A percentile compares a stretch with the other conserved stretches of the same genome.
These are phyloP conservation scores for Trissolcus brochymenae DNA, from an alignment of 2,888 invertebrate species.

Conservation along the genomic window DNA sequence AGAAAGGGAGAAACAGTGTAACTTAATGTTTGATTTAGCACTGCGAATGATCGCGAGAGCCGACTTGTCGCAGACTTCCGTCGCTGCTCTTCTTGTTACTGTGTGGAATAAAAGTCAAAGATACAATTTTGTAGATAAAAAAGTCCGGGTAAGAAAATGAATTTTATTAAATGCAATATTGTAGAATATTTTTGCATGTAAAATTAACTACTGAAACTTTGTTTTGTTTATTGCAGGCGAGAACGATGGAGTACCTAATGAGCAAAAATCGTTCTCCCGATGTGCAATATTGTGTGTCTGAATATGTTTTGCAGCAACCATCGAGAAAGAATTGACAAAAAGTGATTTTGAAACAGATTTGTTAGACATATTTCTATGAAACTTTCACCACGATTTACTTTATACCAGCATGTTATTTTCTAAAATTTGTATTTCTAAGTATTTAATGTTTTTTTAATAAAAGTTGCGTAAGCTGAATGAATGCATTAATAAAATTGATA, in stretches of 20 bases:
- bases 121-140: conserved; percentile 79
- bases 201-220: background rate
- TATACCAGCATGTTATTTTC: no score
- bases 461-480: background rate
- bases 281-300: conserved; percentile 64
- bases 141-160: conserved; percentile 73
- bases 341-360: no score
- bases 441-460: background rate
- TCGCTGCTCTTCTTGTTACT: conserved; percentile 85
- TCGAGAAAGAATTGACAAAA: no score
- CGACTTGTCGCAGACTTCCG: conserved; percentile 79
- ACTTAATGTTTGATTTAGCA: conserved; percentile 86
- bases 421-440: conserved; percentile 5
- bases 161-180: conserved; percentile 9
- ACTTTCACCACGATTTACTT: no score
- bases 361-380: no score
- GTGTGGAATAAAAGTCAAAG: conserved; percentile 89
- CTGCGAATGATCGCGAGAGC: conserved; percentile 82
- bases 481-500: background rate
- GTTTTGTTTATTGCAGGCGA: conserved; percentile 62
- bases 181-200: background rate
- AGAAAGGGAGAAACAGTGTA: conserved; percentile 83
- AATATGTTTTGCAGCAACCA: conserved; percentile 61
- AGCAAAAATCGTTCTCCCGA: conserved; percentile 66
- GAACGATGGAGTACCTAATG: conserved; percentile 69